These are phyloP conservation scores for Yponomeuta sedellus DNA, from an alignment of 2,888 invertebrate species.

Conservation along the genomic window DNA sequence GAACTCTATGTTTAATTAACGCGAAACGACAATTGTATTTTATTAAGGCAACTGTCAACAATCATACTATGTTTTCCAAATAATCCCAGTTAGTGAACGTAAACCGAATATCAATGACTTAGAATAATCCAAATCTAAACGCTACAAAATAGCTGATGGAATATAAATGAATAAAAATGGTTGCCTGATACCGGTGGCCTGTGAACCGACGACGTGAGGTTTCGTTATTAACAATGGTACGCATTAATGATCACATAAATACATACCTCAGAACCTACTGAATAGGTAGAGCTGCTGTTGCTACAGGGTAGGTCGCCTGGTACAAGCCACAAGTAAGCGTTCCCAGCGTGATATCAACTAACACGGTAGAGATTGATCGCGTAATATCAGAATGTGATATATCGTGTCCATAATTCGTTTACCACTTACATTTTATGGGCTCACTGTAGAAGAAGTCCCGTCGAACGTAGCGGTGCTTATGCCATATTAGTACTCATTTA, in stretches of 20 bases:
- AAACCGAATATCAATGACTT: slow-evolving; percentile 44
- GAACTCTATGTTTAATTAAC: background rate
- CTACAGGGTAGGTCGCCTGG: background rate
- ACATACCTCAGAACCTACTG: slow-evolving; percentile 30
- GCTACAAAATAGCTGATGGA: slow-evolving; percentile 58
- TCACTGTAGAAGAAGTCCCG: slow-evolving; percentile 44
- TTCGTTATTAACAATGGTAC: slow-evolving; percentile 65
- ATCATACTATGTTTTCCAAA: slow-evolving; percentile 7
- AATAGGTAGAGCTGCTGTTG: background rate
- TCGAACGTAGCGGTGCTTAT: slow-evolving; percentile 50
- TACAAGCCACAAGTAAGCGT: background rate
- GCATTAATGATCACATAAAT: slow-evolving; percentile 71
- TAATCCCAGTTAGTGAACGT: slow-evolving; percentile 4
- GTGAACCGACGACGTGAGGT: slow-evolving; percentile 73
- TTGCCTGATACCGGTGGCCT: slow-evolving; percentile 56
- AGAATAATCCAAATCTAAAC: slow-evolving; percentile 76
- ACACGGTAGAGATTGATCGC: slow-evolving; percentile 23
- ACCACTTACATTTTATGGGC: slow-evolving; percentile 51
- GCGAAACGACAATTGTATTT: background rate
- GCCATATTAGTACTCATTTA: slow-evolving; percentile 64
- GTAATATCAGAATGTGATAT: slow-evolving; percentile 44
- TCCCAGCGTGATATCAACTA: background rate
- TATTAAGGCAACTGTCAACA: slow-evolving; percentile 1
- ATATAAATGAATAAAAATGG: slow-evolving; percentile 53
- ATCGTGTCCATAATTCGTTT: slow-evolving; percentile 47